Evolutionary conservation across 2,888 invertebrate species (phyloP), one percentile per base, ranked within the genome.

Genomic region (Agrotis puta): DNA sequence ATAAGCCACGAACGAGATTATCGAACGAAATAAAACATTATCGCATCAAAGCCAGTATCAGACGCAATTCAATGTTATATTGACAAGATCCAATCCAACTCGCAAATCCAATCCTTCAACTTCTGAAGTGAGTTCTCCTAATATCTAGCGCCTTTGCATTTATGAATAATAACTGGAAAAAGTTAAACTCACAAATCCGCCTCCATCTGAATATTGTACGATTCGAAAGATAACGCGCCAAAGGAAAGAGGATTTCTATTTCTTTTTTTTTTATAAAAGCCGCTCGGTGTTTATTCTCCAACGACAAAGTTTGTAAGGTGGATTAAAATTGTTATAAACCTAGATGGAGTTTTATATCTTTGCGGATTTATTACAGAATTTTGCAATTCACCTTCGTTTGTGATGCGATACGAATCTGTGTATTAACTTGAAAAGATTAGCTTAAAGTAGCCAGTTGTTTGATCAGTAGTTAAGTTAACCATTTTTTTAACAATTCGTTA

Each of bases 161-260:
- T 92, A 95, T 95, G 95, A 95, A 95, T 94, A 94, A 94, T 94
- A 95, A 93, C 92, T 91, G 89, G 90, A 91, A 91, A 93, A 95
- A 95, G 93, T 95, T 94, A 88, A 92, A 94, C 91, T 92, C 90
- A 87, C 89, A 91, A 94, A 94, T 92, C 93, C 94, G 88, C 85
- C 91, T 90, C 86, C 88, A 90, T 92, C 91, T 92, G 92, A 94
- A 94, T 93, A 93, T 93, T 92, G 92, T 92, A 91, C 89, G 91
- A 92, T 93, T 94, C 85, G 86, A 89, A 91, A 92, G 92, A 93
- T 93, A 93, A 91, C 91, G 89, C 88, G 90, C 83, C 86, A 89
- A 91, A 91, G 90, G 88, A 90, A 89, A 92, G 79, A 74, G 77
- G 75, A 82, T 83, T 39, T 81, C 64, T 18, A 51, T 70, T 78